Conservation (phyloP, 2,113 vertebrate species). For the Apus apus region DNA sequence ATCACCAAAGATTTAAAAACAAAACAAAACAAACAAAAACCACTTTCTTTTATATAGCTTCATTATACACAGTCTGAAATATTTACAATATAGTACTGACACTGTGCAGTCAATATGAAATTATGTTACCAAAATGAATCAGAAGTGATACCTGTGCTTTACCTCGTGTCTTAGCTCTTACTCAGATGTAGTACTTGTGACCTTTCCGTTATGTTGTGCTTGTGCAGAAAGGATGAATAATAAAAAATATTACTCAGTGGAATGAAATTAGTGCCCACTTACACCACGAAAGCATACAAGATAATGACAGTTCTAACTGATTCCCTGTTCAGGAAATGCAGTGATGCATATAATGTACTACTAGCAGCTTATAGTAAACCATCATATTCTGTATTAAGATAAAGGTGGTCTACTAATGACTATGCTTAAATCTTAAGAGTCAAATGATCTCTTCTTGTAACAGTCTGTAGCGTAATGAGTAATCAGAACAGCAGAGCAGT, state of each 20-base stretch:
- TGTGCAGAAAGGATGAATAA: not conserved
- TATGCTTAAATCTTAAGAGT: conserved; percentile 21
- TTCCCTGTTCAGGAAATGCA: not conserved
- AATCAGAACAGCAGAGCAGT: conserved; percentile 28
- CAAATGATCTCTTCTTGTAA: conserved; percentile 23
- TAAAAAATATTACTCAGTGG: not conserved
- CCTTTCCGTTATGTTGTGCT: not conserved
- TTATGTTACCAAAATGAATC: not conserved
- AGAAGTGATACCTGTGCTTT: not conserved
- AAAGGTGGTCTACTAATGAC: conserved; percentile 6
- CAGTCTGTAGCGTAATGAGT: not conserved
- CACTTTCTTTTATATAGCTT: not conserved
- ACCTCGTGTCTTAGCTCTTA: not conserved
- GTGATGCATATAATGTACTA: not conserved
- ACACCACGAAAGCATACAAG: not conserved
- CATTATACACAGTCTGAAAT: not conserved
- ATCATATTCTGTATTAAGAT: not conserved
- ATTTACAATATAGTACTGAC: not conserved
- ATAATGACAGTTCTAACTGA: not conserved
- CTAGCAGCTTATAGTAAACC: not conserved
- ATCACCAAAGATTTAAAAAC: not conserved
- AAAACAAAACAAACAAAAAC: not conserved
- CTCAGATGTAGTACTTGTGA: not conserved
- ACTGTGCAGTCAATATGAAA: not conserved
- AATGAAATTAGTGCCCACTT: not conserved